Conservation (phyloP, 2,797 vertebrate genomes). For the Furcifer pardalis region DNA sequence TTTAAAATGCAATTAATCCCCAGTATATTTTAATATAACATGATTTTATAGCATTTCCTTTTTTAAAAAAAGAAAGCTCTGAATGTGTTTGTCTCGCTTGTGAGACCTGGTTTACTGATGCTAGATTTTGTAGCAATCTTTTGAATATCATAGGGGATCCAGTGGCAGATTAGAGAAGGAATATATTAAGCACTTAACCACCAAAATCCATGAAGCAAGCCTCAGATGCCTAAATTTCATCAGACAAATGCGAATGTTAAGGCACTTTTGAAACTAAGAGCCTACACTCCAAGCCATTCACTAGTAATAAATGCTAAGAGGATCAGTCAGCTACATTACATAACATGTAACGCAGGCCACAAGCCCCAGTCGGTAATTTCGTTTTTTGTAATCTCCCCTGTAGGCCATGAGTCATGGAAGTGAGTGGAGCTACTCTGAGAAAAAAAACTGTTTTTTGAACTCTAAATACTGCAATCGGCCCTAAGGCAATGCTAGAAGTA, state of each 20-base stretch:
- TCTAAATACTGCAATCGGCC: conserved; percentile 65
- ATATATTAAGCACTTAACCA: conserved; percentile 68
- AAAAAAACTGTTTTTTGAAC: conserved; percentile 15
- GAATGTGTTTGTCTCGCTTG: conserved; percentile 67
- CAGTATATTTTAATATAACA: conserved; percentile 65
- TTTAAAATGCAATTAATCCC: conserved; percentile 63
- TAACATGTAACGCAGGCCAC: conserved; percentile 53
- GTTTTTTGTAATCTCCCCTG: not conserved
- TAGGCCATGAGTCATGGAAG: conserved; percentile 8
- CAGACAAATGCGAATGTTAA: conserved; percentile 70
- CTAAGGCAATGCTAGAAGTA: conserved; percentile 58
- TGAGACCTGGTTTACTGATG: conserved; percentile 68
- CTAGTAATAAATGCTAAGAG: conserved; percentile 69
- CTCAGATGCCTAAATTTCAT: conserved; percentile 68
- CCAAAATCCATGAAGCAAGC: conserved; percentile 69
- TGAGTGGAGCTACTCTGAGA: not conserved
- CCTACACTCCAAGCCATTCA: conserved; percentile 68
- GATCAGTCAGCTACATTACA: conserved; percentile 62
- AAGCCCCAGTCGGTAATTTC: not conserved
- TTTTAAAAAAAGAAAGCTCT: conserved; percentile 63
- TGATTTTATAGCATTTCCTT: conserved; percentile 69
- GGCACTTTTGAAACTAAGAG: conserved; percentile 62
- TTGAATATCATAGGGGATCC: conserved; percentile 50
- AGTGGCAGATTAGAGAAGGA: conserved; percentile 58
- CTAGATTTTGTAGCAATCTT: conserved; percentile 64